phyloP scores from a whole-genome alignment of 2,888 invertebrate species.

The Zelleria hepariella region DNA sequence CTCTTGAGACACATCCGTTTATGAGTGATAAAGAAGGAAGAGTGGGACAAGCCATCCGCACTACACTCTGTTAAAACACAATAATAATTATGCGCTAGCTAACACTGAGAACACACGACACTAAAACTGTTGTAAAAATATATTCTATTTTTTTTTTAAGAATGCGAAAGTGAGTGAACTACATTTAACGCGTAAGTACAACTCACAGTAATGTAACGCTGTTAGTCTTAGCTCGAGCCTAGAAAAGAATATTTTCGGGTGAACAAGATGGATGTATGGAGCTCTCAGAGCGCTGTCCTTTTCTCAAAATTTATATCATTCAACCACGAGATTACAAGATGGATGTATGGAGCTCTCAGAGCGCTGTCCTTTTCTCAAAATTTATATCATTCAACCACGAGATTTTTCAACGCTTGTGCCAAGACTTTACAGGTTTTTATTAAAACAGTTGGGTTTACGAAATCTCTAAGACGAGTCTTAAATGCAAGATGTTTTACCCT shows the following conservation, averaged over 20 bases:
- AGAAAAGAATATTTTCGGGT: not conserved
- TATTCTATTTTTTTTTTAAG: not conserved
- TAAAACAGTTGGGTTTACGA: not conserved
- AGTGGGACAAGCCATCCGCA: not conserved
- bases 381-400: not conserved
- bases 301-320: not conserved
- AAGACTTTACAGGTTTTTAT: not conserved
- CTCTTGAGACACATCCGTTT: not conserved
- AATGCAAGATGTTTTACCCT: not conserved
- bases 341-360: not conserved
- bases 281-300: not conserved
- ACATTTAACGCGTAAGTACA: slow-evolving; percentile 2
- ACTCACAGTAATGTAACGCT: not conserved
- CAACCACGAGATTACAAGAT: not conserved
- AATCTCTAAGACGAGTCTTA: not conserved
- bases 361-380: not conserved
- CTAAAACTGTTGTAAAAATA: not conserved
- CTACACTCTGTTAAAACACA: not conserved
- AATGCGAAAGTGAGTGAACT: not conserved
- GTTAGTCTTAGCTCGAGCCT: not conserved
- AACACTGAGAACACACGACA: not conserved
- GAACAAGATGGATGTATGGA: not conserved
- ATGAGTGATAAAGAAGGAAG: not conserved
- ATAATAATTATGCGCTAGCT: not conserved
- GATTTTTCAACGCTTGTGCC: not conserved